Evolutionary conservation across 2,888 invertebrate species (phyloP).

Genomic region (Drosophila emarginata): DNA sequence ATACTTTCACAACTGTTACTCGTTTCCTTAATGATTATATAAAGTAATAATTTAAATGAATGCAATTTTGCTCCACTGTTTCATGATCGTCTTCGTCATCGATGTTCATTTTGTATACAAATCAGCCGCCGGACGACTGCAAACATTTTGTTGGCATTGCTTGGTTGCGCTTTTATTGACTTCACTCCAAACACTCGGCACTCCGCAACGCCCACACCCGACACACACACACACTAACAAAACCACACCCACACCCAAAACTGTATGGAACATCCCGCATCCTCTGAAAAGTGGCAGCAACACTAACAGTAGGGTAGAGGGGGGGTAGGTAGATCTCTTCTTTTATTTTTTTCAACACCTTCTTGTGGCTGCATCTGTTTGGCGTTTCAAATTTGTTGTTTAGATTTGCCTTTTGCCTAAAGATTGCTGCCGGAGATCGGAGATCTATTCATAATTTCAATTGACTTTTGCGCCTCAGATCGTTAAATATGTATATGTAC

Average conservation of each 20-base stretch:
- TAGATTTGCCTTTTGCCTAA: slow-evolving; percentile 37
- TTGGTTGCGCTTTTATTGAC: slow-evolving; percentile 64
- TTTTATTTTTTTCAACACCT: slow-evolving; percentile 67
- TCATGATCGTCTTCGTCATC: slow-evolving; percentile 34
- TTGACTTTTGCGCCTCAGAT: slow-evolving; percentile 41
- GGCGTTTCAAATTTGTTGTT: slow-evolving; percentile 56
- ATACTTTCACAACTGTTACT: too few relatives aligned
- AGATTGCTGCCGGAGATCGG: slow-evolving; percentile 17
- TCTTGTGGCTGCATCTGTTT: slow-evolving; percentile 68
- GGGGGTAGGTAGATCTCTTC: slow-evolving; percentile 1
- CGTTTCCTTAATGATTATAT: too few relatives aligned
- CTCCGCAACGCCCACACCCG: slow-evolving; percentile 52
- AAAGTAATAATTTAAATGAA: neutral
- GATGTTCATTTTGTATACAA: slow-evolving; percentile 63
- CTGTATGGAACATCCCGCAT: slow-evolving; percentile 6
- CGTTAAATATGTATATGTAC: slow-evolving; percentile 26
- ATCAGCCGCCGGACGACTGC: slow-evolving; percentile 53
- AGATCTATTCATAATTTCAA: slow-evolving; percentile 67
- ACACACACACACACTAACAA: slow-evolving; percentile 37
- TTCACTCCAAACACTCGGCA: slow-evolving; percentile 62
- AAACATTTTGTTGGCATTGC: slow-evolving; percentile 69
- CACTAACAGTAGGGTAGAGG: neutral
- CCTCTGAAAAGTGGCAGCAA: neutral
- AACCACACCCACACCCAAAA: slow-evolving; percentile 40
- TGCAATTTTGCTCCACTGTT: slow-evolving; percentile 20